Conservation (phyloP, 2,113 vertebrate species). For the Struthio camelus region DNA sequence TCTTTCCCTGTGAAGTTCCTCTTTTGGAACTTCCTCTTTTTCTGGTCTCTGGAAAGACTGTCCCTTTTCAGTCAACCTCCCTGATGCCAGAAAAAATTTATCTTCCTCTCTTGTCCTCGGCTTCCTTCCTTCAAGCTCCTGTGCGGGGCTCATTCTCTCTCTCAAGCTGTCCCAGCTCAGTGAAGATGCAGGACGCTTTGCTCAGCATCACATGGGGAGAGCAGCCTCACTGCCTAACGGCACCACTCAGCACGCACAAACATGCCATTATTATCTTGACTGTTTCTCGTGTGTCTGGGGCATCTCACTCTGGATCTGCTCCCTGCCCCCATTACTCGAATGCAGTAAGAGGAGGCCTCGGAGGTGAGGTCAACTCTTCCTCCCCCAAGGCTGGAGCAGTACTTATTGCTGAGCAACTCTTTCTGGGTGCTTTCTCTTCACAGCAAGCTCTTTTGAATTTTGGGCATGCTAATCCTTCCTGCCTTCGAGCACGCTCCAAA, state of each 20-base stretch:
- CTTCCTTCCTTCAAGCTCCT: neutral
- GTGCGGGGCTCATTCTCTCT: neutral
- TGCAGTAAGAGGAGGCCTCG: neutral
- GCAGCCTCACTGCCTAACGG: neutral
- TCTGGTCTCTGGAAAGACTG: neutral
- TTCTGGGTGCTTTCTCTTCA: neutral
- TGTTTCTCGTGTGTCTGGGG: neutral
- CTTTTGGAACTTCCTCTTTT: neutral
- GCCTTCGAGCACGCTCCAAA: neutral
- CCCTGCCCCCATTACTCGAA: neutral
- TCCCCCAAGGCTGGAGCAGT: neutral
- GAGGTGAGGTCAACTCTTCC: neutral
- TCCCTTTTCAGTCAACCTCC: neutral
- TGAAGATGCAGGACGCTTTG: neutral
- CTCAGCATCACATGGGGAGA: accelerated
- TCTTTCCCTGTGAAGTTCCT: neutral
- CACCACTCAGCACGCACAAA: neutral
- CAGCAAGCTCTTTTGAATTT: neutral
- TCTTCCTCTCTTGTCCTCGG: neutral
- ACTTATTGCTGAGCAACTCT: neutral
- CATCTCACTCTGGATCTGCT: neutral
- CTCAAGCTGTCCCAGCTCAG: neutral
- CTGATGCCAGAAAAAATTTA: neutral
- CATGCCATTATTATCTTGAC: neutral
- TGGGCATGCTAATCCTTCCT: slow-evolving; percentile 6